Conservation (phyloP, 2,888 invertebrate genomes). For the Isotomurus palustris region DNA sequence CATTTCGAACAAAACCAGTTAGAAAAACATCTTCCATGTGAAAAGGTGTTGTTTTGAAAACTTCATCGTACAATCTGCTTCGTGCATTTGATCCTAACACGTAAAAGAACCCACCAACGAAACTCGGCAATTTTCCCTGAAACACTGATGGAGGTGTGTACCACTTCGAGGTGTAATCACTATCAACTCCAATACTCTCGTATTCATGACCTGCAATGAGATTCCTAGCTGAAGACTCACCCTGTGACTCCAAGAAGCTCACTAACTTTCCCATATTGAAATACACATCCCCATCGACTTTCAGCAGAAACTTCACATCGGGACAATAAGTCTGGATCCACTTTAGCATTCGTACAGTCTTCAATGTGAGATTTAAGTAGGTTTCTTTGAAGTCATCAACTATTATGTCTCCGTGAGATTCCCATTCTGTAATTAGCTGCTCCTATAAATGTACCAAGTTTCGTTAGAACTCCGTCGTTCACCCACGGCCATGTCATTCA, state of each 20-base stretch:
- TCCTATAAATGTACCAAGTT: conserved; percentile 17
- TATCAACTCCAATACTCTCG: conserved; percentile 45
- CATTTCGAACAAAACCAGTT: conserved; percentile 46
- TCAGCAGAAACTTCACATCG: conserved; percentile 44
- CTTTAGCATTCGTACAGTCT: conserved; percentile 43
- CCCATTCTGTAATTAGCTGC: conserved; percentile 26
- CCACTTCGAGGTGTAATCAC: conserved; percentile 48
- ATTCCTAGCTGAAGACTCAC: conserved; percentile 14
- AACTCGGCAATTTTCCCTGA: conserved; percentile 47
- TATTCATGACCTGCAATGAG: conserved; percentile 48
- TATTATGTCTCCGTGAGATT: conserved; percentile 35
- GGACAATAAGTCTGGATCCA: conserved; percentile 36
- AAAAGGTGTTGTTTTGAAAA: conserved; percentile 46
- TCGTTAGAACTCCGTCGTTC: conserved; percentile 2
- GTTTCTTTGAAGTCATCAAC: conserved; percentile 38
- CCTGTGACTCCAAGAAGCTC: conserved; percentile 24
- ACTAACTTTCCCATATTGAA: conserved; percentile 45
- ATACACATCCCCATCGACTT: conserved; percentile 49
- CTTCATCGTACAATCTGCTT: conserved; percentile 44
- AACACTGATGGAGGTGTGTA: conserved; percentile 47
- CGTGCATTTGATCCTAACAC: conserved; percentile 47
- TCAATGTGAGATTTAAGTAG: conserved; percentile 43
- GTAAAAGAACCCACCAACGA: conserved; percentile 49
- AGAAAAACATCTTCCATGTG: conserved; percentile 50
- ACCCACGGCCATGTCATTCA: conserved; percentile 7